Evolutionary conservation across 2,113 vertebrate genomes (phyloP).

Genomic region (Scalopus aquaticus): DNA sequence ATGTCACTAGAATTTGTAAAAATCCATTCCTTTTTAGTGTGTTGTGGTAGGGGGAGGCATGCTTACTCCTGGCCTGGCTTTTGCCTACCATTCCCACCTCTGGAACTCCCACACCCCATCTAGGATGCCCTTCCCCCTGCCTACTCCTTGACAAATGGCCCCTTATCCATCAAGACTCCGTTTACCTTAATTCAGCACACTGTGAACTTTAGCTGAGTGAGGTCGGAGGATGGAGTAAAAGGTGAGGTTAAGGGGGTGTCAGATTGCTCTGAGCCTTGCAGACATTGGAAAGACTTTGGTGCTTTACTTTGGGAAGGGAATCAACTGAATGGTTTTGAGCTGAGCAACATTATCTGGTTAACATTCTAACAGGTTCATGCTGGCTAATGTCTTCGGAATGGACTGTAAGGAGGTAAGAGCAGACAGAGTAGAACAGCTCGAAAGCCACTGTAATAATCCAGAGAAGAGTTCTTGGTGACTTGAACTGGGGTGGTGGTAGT

Average conservation of each 20-base stretch:
- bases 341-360: not conserved
- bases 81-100: not conserved
- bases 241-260: not conserved
- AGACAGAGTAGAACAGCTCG: no score
- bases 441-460: not conserved
- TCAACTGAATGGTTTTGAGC: not conserved
- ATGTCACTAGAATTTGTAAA: not conserved
- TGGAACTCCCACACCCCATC: fast-evolving
- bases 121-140: not conserved
- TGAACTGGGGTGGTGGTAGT: not conserved
- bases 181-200: not conserved
- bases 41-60: no score
- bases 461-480: not conserved
- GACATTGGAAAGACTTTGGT: not conserved
- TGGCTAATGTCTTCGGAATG: not conserved
- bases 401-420: not conserved
- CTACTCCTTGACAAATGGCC: not conserved
- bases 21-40: not conserved
- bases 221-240: not conserved
- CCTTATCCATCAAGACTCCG: not conserved
- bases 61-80: not conserved
- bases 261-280: not conserved
- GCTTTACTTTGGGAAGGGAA: not conserved
- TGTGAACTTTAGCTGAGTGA: not conserved
- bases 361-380: not conserved